phyloP scores from a whole-genome alignment of 2,888 invertebrate species.

The Agonopterix heracliana region DNA sequence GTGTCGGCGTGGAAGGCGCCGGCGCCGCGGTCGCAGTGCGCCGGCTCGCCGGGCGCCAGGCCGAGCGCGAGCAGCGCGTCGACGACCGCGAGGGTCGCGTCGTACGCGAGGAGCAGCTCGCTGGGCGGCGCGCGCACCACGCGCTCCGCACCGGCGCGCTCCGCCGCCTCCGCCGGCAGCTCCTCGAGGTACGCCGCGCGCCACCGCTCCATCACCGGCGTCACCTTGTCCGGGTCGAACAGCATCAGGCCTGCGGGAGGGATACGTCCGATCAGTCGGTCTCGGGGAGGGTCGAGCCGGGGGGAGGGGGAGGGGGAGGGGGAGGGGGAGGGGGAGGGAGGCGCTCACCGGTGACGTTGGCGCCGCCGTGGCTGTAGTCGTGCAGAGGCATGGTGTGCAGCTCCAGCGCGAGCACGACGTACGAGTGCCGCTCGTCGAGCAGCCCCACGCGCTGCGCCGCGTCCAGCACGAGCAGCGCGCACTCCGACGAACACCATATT shows the following conservation, averaged over 20 bases:
- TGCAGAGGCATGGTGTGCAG: constrained; percentile 44
- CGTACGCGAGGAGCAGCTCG: constrained; percentile 40
- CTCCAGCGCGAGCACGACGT: constrained; percentile 49
- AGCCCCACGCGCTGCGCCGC: constrained; percentile 65
- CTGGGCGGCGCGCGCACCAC: constrained; percentile 25
- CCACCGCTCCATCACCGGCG: constrained; percentile 19
- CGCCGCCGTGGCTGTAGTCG: constrained; percentile 58
- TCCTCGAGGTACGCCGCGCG: constrained; percentile 19
- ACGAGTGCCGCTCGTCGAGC: constrained; percentile 48
- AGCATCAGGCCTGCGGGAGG: constrained; percentile 37
- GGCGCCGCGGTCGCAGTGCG: constrained; percentile 36
- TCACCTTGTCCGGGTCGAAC: constrained; percentile 40
- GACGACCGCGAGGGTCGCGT: constrained; percentile 33
- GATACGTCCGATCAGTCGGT: no score
- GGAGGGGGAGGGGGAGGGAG: neutral
- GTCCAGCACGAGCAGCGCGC: constrained; percentile 50
- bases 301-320: neutral
- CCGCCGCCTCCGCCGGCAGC: constrained; percentile 8
- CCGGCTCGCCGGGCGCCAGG: constrained; percentile 22
- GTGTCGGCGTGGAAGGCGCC: constrained; percentile 61
- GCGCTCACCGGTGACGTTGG: constrained; percentile 48
- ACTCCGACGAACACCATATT: constrained; percentile 48
- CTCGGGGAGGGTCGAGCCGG: neutral
- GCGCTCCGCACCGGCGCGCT: constrained; percentile 14
- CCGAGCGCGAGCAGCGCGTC: constrained; percentile 28